Evolutionary conservation across 2,113 vertebrate genomes (phyloP).

Genomic region (Cheilinus undulatus): DNA sequence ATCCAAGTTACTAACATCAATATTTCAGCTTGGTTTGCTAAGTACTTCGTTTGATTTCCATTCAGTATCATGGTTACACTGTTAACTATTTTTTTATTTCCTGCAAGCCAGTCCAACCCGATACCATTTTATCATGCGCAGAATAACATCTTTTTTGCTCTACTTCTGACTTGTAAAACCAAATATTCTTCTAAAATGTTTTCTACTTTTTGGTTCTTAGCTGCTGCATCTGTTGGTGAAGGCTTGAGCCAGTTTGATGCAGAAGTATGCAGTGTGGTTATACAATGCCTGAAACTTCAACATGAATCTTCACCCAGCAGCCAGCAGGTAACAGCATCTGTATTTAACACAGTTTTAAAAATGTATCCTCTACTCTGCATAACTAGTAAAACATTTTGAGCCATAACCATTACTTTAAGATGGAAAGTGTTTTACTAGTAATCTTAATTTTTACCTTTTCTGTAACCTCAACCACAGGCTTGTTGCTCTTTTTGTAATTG

Average conservation of each 20-base stretch:
- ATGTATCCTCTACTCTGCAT: background rate
- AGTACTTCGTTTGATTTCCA: too few species aligned
- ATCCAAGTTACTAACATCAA: too few species aligned
- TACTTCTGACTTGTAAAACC: background rate
- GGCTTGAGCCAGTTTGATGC: background rate
- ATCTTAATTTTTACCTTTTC: background rate
- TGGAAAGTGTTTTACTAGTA: background rate
- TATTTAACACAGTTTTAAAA: background rate
- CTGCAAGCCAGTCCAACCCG: background rate
- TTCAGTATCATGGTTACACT: too few species aligned
- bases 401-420: background rate
- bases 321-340: conserved; percentile 22
- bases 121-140: background rate
- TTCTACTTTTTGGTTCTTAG: background rate
- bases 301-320: background rate
- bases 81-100: background rate
- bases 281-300: background rate
- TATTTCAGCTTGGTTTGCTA: too few species aligned
- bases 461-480: background rate
- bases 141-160: background rate
- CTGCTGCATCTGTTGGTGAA: background rate
- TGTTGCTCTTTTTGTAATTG: background rate
- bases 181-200: background rate
- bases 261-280: background rate
- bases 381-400: background rate